Evolutionary conservation across 2,113 vertebrate species (phyloP), one percentile per base, ranked within the genome.

Genomic region (Phylloscopus trochilus): DNA sequence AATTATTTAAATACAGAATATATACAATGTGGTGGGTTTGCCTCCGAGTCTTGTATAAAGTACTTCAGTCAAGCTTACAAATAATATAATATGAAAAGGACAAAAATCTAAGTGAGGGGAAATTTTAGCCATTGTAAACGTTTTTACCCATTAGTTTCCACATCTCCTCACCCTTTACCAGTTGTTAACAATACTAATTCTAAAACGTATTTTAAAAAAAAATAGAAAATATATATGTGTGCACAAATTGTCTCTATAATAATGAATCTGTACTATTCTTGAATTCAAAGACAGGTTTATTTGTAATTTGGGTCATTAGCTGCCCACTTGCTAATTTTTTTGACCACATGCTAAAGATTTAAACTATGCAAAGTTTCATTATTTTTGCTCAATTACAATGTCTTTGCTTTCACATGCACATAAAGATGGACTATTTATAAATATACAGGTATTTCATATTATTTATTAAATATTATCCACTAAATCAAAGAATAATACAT

Each of bases 1-100:
- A 90, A 89, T 92, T 93, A 93, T 96, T 91, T 93, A 95, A 94
- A 94, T 73, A 92, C n/a, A 51, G 41, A 77, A 63, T 23, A 56
- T 46, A 66, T 35, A 86, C 22, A 60, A 8, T 21, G 16, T 6
- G 33, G 10, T 8, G 10, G 14, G 5, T 4, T 27, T 83, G 52
- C 44, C 52, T 75, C 75, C 64, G 69, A 89, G 59, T 85, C 75
- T 74, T 85, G 44, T 44, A 78, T 81, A 49, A 92, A 86, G 9
- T 81, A 80, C 35, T 88, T 83, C 56, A 87, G 56, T 33, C 39
- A 80, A 79, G 35, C 60, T 83, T 58, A 76, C 92, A 93, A 95
- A 86, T 33, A 92, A 70, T 39, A n/a, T 18, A 84, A 47, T 84
- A 58, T 22, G 39, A 90, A 92, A 92, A 43, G 18, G 41, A 86